Base-by-base conservation (phyloP, 2,113 vertebrate species). In the Dolichallabes microphthalmus region DNA sequence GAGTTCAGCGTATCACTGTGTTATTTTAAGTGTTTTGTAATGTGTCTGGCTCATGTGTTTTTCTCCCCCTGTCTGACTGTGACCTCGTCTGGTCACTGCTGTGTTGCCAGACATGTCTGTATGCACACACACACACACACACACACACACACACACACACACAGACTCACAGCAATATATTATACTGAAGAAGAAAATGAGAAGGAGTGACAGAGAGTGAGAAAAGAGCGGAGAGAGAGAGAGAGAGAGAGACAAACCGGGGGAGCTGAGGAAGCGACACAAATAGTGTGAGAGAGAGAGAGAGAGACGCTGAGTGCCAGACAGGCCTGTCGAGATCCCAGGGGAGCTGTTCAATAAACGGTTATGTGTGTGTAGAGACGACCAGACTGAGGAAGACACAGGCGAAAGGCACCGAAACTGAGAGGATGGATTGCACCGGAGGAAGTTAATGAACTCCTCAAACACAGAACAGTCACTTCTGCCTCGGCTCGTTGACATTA, bases 281-380 rank as follows among this genome's bases (percentile, higher is more conserved):
- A 52, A 77, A 30, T 6, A 15, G n/a, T 20, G 32, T 19, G 30
- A 58, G 63, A 69, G 52, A 80, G 39, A 69, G 27, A 60, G 66
- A 35, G 55, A 63, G 32, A 63, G 27, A 75, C n/a, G 12, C 57
- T 52, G 69, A 84, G 74, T 68, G 83, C 52, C 83, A 86, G 80
- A 82, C 85, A 76, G 68, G 69, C 78, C 79, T 82, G 80, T n/a
- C 50, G 32, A 75, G 45, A 55, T 86, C 88, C 77, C 77, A 82
- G 77, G 86, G 69, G 84, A 85, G 55, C 66, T 74, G 86, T 77
- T 89, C 69, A 85, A 60, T 85, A 78, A 85, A 61, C 22, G 35
- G 22, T 50, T 55, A 15, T 58, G 45, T 68, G n/a, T 83, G 83
- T 71, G 32, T 69, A 61, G 52, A 76, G 19, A 80, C 32, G 50